Evolutionary conservation across 2,113 vertebrate species (phyloP).

Genomic region (Peromyscus maniculatus): DNA sequence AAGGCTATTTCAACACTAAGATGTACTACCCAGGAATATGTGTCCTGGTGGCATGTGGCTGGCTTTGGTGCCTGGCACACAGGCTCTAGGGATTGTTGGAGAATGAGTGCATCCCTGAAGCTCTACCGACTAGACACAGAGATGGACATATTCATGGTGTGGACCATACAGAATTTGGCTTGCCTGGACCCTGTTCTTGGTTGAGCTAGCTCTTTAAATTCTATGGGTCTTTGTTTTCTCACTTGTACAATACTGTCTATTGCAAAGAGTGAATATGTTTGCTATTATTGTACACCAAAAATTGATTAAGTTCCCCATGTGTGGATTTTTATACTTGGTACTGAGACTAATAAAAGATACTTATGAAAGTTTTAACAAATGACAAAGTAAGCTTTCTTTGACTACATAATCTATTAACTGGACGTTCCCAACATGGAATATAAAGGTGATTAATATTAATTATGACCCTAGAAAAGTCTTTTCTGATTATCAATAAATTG

Average conservation of each 20-base stretch:
- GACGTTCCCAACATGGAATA: neutral
- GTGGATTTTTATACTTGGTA: neutral
- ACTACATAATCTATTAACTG: neutral
- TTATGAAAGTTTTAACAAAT: neutral
- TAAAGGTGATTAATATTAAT: slow-evolving; percentile 14
- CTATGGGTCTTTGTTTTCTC: neutral
- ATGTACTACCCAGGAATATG: rapidly evolving
- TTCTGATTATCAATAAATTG: neutral
- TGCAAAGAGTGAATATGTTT: neutral
- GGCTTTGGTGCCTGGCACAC: neutral
- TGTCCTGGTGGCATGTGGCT: rapidly evolving
- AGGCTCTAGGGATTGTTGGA: neutral
- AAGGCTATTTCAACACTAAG: neutral
- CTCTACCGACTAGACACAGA: neutral
- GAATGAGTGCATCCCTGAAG: neutral
- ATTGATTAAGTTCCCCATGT: neutral
- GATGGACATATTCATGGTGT: neutral
- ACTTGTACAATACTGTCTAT: slow-evolving; percentile 2
- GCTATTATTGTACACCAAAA: neutral
- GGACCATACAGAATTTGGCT: neutral
- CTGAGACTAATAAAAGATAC: slow-evolving; percentile 10
- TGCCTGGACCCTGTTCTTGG: neutral
- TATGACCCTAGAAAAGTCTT: neutral
- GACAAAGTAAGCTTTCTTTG: neutral
- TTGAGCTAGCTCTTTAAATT: neutral